Conservation (phyloP, 2,888 invertebrate genomes). For the Lydus trimaculatus region DNA sequence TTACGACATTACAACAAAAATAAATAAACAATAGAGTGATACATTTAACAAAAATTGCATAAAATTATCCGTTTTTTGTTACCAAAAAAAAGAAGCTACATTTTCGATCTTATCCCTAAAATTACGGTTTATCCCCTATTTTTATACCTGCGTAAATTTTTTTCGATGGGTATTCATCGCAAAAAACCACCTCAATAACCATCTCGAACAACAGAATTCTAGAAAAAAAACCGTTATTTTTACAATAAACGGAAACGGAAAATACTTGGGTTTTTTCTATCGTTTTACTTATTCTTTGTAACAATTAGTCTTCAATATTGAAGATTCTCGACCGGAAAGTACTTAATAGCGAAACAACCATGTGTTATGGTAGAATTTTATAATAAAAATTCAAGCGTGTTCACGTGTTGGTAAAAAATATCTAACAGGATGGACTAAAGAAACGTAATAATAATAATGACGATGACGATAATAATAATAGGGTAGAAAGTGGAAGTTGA, state of each 20-base stretch:
- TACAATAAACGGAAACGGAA: slow-evolving; percentile 5
- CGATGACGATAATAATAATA: neutral
- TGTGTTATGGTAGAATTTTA: neutral
- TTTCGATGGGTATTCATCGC: neutral
- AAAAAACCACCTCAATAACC: neutral
- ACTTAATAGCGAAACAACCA: neutral
- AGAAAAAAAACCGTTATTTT: neutral
- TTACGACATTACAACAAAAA: neutral
- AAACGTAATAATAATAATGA: neutral
- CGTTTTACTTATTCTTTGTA: neutral
- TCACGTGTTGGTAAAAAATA: neutral
- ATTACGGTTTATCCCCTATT: neutral
- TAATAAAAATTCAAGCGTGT: neutral
- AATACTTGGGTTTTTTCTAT: neutral
- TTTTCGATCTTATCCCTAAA: neutral
- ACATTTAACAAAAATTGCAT: neutral
- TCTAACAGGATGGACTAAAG: neutral
- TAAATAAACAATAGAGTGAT: neutral
- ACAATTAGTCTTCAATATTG: neutral
- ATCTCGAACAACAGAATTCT: neutral
- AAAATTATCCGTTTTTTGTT: neutral
- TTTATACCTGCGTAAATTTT: neutral
- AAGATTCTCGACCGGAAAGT: slow-evolving; percentile 1
- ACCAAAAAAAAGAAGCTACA: neutral
- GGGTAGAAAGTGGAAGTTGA: neutral